Conservation (phyloP, 2,797 vertebrate genomes). For the Pelobates cultripes region DNA sequence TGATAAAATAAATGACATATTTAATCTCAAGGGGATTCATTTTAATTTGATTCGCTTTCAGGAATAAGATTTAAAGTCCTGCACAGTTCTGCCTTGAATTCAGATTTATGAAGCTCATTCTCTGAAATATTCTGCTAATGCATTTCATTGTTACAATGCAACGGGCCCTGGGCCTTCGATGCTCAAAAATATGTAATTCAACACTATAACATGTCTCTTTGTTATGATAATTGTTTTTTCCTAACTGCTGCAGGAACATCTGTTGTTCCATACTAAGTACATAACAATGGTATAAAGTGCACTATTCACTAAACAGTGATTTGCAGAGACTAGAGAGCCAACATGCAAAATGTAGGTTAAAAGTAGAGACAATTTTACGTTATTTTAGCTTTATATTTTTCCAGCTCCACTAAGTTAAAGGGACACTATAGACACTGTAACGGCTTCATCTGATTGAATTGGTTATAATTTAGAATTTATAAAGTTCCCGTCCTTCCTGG, state of each 20-base stretch:
- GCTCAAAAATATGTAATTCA: constrained; percentile 61
- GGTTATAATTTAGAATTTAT: no score
- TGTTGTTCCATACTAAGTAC: constrained; percentile 60
- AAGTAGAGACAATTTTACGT: no score
- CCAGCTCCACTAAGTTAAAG: no score
- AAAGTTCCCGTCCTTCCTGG: no score
- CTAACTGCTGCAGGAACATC: constrained; percentile 53
- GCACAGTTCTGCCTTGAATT: constrained; percentile 63
- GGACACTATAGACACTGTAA: no score
- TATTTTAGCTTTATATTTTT: no score
- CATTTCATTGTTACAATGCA: constrained; percentile 49
- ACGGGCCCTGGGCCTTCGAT: constrained; percentile 57
- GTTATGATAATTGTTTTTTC: constrained; percentile 58
- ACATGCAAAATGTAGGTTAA: no score
- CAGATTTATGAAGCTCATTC: constrained; percentile 64
- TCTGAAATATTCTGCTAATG: constrained; percentile 41
- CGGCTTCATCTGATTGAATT: no score
- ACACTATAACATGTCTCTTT: constrained; percentile 60
- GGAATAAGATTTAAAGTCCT: constrained; percentile 60
- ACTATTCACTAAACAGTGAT: not conserved
- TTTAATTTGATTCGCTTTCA: constrained; percentile 54
- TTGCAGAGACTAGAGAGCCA: not conserved
- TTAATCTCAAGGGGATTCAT: constrained; percentile 66
- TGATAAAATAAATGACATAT: constrained; percentile 69
- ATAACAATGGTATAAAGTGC: constrained; percentile 28